Percentiles rank a stretch among this genome's conserved stretches.
Evolutionary conservation across 2,113 vertebrate species (phyloP).

Genomic region (Telmatochromis brachygnathus): DNA sequence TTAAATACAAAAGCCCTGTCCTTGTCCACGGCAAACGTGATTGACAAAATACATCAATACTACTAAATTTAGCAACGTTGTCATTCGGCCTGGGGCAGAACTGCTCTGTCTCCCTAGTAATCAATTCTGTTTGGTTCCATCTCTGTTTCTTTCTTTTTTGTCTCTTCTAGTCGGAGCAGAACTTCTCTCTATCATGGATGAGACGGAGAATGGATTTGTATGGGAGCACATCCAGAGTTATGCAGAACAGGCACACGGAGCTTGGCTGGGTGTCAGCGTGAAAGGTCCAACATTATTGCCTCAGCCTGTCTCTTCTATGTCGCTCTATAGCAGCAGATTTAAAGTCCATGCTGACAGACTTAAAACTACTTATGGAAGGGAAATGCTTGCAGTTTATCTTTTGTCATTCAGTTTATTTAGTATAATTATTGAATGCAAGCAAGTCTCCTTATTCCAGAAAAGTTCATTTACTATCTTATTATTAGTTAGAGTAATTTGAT

Average conservation of each 20-base stretch:
- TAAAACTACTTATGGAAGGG: not conserved
- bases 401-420: not conserved
- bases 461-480: not conserved
- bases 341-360: not conserved
- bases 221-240: constrained; percentile 92
- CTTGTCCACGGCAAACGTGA: not conserved
- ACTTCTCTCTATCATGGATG: constrained; percentile 87
- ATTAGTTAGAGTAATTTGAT: not conserved
- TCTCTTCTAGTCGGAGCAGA: constrained; percentile 76
- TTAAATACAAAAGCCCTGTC: not conserved
- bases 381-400: not conserved
- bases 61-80: constrained; percentile 10
- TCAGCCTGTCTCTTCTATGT: not conserved
- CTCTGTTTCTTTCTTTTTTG: not conserved
- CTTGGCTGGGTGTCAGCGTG: constrained; percentile 93
- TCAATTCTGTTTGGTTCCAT: not conserved
- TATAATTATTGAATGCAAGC: not conserved
- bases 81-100: not conserved
- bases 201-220: constrained; percentile 88
- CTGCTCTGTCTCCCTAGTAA: not conserved
- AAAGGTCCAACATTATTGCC: constrained; percentile 74
- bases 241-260: constrained; percentile 79
- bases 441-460: not conserved
- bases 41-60: constrained; percentile 3
- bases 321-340: not conserved